A percentile compares a stretch with the other conserved stretches of the same genome.
phyloP scores from a whole-genome alignment of 1,140 invertebrate species.

The Hetaerina americana region DNA sequence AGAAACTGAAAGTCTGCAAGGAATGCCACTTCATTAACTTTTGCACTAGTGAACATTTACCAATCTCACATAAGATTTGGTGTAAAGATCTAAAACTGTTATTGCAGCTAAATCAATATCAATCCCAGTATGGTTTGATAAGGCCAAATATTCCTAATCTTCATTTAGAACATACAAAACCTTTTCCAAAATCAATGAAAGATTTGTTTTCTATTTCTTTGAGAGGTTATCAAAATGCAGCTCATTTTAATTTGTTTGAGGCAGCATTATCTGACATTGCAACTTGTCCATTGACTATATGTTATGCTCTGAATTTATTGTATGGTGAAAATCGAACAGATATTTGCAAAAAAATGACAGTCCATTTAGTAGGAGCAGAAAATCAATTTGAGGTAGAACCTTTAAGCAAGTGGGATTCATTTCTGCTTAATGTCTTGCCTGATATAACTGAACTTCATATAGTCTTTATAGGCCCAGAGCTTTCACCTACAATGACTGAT shows the following conservation, averaged over 20 bases:
- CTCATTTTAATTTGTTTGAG: slow-evolving; percentile 44
- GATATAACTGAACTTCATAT: slow-evolving; percentile 38
- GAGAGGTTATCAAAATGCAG: slow-evolving; percentile 23
- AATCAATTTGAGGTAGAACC: slow-evolving; percentile 53
- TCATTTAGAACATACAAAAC: background rate
- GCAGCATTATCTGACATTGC: slow-evolving; percentile 46
- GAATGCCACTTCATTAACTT: slow-evolving; percentile 39
- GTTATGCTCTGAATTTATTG: slow-evolving; percentile 38
- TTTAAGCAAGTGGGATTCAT: slow-evolving; percentile 52
- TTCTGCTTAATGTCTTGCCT: slow-evolving; percentile 48
- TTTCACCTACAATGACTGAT: slow-evolving; percentile 31
- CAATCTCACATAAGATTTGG: slow-evolving; percentile 23
- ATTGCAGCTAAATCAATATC: slow-evolving; percentile 23
- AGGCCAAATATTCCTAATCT: slow-evolving; percentile 8
- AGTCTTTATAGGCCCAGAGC: slow-evolving; percentile 47
- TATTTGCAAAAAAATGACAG: slow-evolving; percentile 22
- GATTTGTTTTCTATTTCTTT: slow-evolving; percentile 16
- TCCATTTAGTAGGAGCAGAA: slow-evolving; percentile 51
- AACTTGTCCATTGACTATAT: slow-evolving; percentile 45
- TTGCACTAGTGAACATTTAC: slow-evolving; percentile 23
- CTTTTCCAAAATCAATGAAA: slow-evolving; percentile 34
- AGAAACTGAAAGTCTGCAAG: slow-evolving; percentile 34
- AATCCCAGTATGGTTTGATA: slow-evolving; percentile 26
- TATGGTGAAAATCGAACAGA: background rate
- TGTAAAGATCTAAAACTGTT: slow-evolving; percentile 29